Evolutionary conservation across 1,140 invertebrate genomes (phyloP).

Genomic region (Calosoma granatense): DNA sequence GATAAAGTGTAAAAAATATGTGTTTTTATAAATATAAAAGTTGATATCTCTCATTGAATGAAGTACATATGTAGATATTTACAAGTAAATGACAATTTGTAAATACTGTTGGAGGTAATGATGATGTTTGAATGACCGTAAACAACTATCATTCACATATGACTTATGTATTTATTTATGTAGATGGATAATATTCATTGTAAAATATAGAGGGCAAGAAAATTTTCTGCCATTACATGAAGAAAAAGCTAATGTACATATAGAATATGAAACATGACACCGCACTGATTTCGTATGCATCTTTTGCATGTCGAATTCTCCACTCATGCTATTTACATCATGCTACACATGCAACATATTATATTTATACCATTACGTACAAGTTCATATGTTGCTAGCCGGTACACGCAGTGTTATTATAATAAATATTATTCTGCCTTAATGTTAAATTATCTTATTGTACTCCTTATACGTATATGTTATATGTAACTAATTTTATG

Average conservation of each 20-base stretch:
- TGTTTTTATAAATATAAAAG: background rate
- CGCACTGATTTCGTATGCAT: too few species aligned
- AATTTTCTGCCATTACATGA: background rate
- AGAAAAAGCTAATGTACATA: background rate
- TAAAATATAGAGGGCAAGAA: background rate
- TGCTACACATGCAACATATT: too few species aligned
- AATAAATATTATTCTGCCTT: too few species aligned
- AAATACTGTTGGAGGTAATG: background rate
- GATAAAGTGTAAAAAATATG: background rate
- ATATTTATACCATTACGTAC: too few species aligned
- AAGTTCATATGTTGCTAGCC: too few species aligned
- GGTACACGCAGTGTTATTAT: too few species aligned
- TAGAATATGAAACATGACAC: too few species aligned
- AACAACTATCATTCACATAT: background rate
- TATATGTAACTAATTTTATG: too few species aligned
- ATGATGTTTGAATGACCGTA: background rate
- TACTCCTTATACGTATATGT: too few species aligned
- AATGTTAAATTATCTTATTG: too few species aligned
- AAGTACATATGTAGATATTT: background rate
- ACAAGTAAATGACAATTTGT: background rate
- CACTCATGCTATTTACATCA: too few species aligned
- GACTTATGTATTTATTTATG: background rate
- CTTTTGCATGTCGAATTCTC: too few species aligned
- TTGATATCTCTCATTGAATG: background rate
- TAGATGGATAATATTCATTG: background rate